Base-by-base conservation (phyloP, 2,113 vertebrate species). In the Rhineura floridana region DNA sequence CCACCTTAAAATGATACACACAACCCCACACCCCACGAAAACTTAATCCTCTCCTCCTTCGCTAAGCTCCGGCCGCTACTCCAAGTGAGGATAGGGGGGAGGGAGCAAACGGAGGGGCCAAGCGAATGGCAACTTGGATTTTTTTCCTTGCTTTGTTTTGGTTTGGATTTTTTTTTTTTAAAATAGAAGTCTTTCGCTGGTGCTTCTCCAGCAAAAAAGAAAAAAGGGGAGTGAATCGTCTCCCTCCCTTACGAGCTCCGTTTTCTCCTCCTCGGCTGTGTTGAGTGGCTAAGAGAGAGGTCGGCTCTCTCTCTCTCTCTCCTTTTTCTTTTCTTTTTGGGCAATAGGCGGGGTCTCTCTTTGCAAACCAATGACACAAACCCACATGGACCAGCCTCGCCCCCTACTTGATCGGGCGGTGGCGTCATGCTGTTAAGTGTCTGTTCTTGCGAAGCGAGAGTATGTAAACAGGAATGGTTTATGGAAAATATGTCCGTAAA, bases 341-440 rank as follows among this genome's bases (percentile, higher is more conserved):
- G 96, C 95, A 95, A 95, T 75, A 98, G 98, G 98, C 98, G 98
- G 98, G 98, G 98, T 98, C 97, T 98, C 94, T 95, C 97, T 95
- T 95, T 95, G 96, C 97, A 98, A 97, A 97, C 97, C 98, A 98
- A 98, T 98, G 97, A 97, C 97, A 97, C 97, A 96, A 97, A 97
- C 97, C 97, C 97, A 97, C 96, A 97, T 97, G 97, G 96, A 96
- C 96, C 96, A 93, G 97, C 96, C 97, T 97, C 97, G 95, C 96
- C 95, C 94, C 96, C 93, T 90, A 81, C 91, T n/a, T n/a, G n/a
- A n/a, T n/a, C n/a, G n/a, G n/a, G n/a, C n/a, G n/a, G n/a, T n/a
- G n/a, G n/a, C n/a, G n/a, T n/a, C n/a, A n/a, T n/a, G n/a, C n/a
- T n/a, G n/a, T n/a, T n/a, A n/a, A n/a, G n/a, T n/a, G n/a, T n/a